A percentile compares a stretch with the other conserved stretches of the same genome.
These are phyloP conservation scores for Sandelia bainsii DNA, from an alignment of 2,797 vertebrate genomes.

Conservation along the genomic window DNA sequence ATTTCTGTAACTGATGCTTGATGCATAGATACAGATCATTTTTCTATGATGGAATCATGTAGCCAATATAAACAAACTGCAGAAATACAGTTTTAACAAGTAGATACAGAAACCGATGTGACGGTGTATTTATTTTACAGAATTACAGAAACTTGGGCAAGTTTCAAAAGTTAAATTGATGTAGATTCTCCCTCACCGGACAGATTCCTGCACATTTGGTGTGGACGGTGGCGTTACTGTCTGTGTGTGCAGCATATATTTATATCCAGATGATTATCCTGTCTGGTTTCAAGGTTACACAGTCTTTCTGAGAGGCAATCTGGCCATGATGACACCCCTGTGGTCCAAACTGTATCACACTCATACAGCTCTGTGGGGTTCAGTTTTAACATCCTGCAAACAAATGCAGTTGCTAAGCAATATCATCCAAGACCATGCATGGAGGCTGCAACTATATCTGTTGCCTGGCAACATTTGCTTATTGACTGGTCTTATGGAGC, in stretches of 20 bases:
- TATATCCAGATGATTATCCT: constrained; percentile 43
- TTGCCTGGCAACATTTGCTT: constrained; percentile 48
- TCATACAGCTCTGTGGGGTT: constrained; percentile 9
- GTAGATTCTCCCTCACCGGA: not conserved
- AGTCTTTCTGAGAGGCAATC: constrained; percentile 16
- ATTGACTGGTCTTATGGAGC: not conserved
- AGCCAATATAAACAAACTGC: not conserved
- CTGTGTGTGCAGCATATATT: constrained; percentile 23
- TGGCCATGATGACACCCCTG: constrained; percentile 16
- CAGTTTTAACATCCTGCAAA: constrained; percentile 38
- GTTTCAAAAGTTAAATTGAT: not conserved
- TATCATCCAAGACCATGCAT: constrained; percentile 8
- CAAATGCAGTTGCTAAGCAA: constrained; percentile 32
- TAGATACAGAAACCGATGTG: not conserved
- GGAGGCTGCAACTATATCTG: constrained; percentile 26
- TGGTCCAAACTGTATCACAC: constrained; percentile 15
- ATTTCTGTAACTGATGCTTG: constrained; percentile 12
- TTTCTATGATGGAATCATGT: not conserved
- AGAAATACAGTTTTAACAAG: not conserved
- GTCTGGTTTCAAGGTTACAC: constrained; percentile 46
- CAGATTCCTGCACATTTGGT: not conserved
- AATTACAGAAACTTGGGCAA: not conserved
- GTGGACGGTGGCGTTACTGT: constrained; percentile 6
- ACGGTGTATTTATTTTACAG: not conserved
- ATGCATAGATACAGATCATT: not conserved